Evolutionary conservation across 2,113 vertebrate species (phyloP), one percentile per base, ranked within the genome.

Genomic region (Microtus oregoni): DNA sequence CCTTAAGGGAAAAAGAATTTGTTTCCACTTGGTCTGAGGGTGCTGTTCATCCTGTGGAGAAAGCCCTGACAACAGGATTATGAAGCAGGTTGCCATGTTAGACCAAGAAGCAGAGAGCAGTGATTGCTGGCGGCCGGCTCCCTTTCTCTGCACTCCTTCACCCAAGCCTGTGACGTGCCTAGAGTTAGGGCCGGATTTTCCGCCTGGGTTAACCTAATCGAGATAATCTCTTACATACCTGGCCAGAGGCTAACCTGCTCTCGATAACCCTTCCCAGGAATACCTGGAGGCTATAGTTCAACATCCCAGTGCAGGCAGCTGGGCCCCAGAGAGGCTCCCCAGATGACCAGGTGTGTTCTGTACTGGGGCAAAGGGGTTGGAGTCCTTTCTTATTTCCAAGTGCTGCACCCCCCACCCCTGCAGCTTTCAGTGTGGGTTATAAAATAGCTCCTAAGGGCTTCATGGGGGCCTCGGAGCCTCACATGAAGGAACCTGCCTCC

Each of bases 341-440:
- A 86, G 47, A 67, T 86, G 28, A 67, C 83, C 17, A 32, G 28
- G 83, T 12, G 7, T 44, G 1, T 67, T 86, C 44, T 86, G 26
- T 41, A 13, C 41, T 30, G 32, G 41, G 41, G 30, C 7, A 79
- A 9, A 17, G 77, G 8, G 30, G 9, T 20, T 67, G 38, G 61
- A 12, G 41, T 47, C 17, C 4, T 13, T 28, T 83, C 58, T 63
- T 65, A 65, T 44, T 26, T 44, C 15, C 63, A 2, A 19, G 26
- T 8, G 61, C 35, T n/a, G n/a, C n/a, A 20, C 38, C 2, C 28
- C 26, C 24, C 1, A 4, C 14, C 24, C 58, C 55, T 0, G 4
- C 5, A 65, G 58, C n/a, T 63, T 41, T 83, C 38, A 63, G 26
- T 41, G 55, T 41, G 61, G n/a, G 24, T 38, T 65, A 44, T 44